phyloP scores from a whole-genome alignment of 1,140 invertebrate species.

The Limonius californicus region DNA sequence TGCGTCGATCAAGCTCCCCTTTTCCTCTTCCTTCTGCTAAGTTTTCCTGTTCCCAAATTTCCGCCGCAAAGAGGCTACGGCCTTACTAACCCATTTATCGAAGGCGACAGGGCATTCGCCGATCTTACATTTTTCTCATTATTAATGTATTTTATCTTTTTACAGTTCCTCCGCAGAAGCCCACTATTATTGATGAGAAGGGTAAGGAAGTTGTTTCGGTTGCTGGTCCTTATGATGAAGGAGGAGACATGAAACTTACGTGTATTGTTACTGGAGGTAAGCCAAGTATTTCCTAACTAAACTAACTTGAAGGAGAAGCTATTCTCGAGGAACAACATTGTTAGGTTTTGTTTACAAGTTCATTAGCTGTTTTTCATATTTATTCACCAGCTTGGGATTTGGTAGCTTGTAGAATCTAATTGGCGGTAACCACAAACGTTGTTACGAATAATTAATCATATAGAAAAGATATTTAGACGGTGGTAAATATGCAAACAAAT shows the following conservation, averaged over 20 bases:
- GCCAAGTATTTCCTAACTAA: slow-evolving; percentile 30
- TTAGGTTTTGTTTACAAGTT: neutral
- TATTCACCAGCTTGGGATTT: no score
- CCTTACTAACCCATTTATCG: neutral
- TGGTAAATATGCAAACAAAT: no score
- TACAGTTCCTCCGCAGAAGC: slow-evolving; percentile 78
- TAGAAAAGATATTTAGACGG: no score
- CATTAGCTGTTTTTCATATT: no score
- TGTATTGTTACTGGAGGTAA: slow-evolving; percentile 84
- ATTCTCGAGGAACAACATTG: neutral
- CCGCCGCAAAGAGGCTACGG: neutral
- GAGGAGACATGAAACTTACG: slow-evolving; percentile 71
- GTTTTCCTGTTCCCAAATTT: neutral
- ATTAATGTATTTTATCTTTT: slow-evolving; percentile 30
- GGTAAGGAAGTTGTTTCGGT: slow-evolving; percentile 64
- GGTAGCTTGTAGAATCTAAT: no score
- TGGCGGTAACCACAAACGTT: no score
- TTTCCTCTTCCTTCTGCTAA: neutral
- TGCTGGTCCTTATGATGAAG: slow-evolving; percentile 83
- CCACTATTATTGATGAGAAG: slow-evolving; percentile 74
- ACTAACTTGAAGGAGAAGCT: neutral
- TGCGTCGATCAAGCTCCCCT: neutral
- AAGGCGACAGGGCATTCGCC: neutral
- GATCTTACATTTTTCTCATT: slow-evolving; percentile 1
- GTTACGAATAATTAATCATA: no score